A percentile compares a stretch with the other conserved stretches of the same genome.
Conservation (phyloP, 2,888 invertebrate species). For the Polylopha cassiicola region DNA sequence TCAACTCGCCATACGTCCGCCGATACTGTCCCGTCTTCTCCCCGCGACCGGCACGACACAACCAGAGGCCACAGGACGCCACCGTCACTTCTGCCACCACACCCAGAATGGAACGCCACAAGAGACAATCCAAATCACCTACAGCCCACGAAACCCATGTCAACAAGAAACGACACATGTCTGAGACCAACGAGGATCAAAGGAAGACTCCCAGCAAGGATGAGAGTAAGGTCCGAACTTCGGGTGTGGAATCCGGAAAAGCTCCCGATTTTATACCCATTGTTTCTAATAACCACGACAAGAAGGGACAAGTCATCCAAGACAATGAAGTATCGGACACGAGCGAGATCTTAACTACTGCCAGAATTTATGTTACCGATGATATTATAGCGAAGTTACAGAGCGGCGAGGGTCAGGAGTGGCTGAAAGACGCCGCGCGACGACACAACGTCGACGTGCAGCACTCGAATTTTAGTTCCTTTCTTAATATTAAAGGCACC, state of each 20-base stretch:
- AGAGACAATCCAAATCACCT: conserved; percentile 63
- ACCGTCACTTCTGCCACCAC: conserved; percentile 23
- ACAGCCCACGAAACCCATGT: conserved; percentile 45
- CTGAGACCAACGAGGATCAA: conserved; percentile 34
- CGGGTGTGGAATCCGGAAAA: conserved; percentile 30
- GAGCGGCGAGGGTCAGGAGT: conserved; percentile 62
- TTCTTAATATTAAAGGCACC: conserved; percentile 69
- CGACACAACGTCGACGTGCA: conserved; percentile 55
- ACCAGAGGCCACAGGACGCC: conserved; percentile 28
- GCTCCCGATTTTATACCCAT: conserved; percentile 51
- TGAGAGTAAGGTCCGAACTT: conserved; percentile 25
- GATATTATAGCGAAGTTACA: conserved; percentile 67
- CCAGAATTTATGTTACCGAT: conserved; percentile 69
- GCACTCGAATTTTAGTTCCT: conserved; percentile 48
- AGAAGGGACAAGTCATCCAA: conserved; percentile 62
- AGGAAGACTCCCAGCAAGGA: conserved; percentile 31
- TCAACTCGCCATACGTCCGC: conserved; percentile 57
- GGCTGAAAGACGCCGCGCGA: conserved; percentile 52
- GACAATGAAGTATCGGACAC: conserved; percentile 70
- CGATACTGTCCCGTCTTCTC: conserved; percentile 48
- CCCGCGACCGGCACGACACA: conserved; percentile 21
- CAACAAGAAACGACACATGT: conserved; percentile 49
- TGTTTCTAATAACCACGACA: conserved; percentile 52
- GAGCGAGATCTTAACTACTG: conserved; percentile 56
- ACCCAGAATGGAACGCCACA: conserved; percentile 33